phyloP scores from a whole-genome alignment of 2,888 invertebrate species.

The Dicranocentrus wangi region DNA sequence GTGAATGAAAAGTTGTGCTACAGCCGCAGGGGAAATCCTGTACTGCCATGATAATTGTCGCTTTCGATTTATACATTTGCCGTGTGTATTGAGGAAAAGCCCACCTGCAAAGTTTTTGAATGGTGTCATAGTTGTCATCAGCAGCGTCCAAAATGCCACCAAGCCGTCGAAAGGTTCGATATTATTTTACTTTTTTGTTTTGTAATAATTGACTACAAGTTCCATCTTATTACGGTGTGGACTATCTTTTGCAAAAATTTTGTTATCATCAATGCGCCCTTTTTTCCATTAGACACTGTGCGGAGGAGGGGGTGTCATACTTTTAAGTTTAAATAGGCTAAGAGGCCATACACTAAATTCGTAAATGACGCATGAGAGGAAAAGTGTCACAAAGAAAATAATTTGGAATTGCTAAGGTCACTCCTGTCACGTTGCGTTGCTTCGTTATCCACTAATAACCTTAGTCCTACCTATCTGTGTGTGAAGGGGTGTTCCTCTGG shows the following conservation, averaged over 20 bases:
- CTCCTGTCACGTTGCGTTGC: conserved; percentile 26
- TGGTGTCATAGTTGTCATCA: background rate
- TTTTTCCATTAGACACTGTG: no score
- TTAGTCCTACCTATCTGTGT: background rate
- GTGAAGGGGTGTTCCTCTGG: conserved; percentile 34
- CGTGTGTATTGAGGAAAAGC: no score
- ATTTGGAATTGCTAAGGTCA: conserved; percentile 41
- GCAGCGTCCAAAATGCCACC: conserved; percentile 10
- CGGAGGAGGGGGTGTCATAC: background rate
- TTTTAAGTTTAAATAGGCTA: conserved; percentile 40
- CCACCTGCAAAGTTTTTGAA: no score
- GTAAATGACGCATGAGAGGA: background rate
- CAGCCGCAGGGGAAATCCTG: no score
- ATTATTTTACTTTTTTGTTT: background rate
- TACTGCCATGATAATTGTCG: no score
- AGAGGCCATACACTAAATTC: conserved; percentile 7
- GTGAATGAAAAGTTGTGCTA: no score
- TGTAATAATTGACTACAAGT: no score
- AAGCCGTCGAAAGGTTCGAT: conserved; percentile 26
- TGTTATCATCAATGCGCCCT: no score
- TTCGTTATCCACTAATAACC: background rate
- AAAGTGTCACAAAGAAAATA: background rate
- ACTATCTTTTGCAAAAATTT: no score
- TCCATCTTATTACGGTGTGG: no score
- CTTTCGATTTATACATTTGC: no score